phyloP scores from a whole-genome alignment of 2,113 vertebrate species.

The Sisor rabdophorus region DNA sequence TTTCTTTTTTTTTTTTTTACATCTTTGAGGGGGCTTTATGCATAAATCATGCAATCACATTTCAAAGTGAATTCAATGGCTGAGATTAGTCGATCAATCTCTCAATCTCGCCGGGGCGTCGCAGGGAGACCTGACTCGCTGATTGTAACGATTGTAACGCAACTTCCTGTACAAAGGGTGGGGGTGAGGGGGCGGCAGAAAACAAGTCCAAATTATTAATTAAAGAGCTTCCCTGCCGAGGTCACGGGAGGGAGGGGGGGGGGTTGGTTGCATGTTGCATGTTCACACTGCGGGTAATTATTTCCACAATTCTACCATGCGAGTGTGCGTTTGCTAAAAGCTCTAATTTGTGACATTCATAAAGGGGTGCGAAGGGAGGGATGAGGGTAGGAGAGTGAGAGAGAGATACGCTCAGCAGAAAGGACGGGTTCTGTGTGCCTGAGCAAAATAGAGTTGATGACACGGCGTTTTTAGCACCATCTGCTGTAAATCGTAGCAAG shows the following conservation, averaged over 20 bases:
- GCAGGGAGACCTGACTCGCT: constrained; percentile 64
- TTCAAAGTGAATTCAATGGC: constrained; percentile 64
- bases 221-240: constrained; percentile 64
- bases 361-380: constrained; percentile 56
- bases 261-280: constrained; percentile 45
- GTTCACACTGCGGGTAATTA: constrained; percentile 56
- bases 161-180: constrained; percentile 59
- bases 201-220: constrained; percentile 71
- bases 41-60: constrained; percentile 77
- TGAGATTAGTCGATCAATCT: constrained; percentile 48
- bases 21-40: constrained; percentile 63
- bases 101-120: constrained; percentile 32
- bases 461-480: constrained; percentile 66
- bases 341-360: constrained; percentile 69
- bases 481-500: constrained; percentile 63
- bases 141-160: constrained; percentile 74
- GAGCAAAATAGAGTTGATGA: constrained; percentile 61
- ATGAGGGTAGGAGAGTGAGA: constrained; percentile 46
- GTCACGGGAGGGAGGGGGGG: constrained; percentile 44
- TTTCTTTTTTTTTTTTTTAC: constrained; percentile 41
- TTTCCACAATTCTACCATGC: constrained; percentile 60
- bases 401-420: constrained; percentile 63
- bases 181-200: constrained; percentile 26
- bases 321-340: constrained; percentile 57
- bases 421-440: constrained; percentile 55